These are phyloP conservation scores for Pyrochroa serraticornis DNA, from an alignment of 2,888 invertebrate species.

Conservation along the genomic window DNA sequence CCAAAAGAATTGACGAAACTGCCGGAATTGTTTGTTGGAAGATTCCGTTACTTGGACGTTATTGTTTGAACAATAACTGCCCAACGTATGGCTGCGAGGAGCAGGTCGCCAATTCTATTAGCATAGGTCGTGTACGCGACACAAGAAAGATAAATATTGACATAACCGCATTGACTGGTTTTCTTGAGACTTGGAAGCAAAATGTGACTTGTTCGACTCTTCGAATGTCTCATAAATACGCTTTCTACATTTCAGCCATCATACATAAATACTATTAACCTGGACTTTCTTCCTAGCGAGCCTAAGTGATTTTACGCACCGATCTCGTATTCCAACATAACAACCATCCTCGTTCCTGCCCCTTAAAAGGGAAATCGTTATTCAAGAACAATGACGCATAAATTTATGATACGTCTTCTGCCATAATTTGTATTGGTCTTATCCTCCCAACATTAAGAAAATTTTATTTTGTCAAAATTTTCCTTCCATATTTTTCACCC, in stretches of 20 bases:
- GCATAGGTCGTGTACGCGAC: slow-evolving; percentile 33
- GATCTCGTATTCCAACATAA: slow-evolving; percentile 3
- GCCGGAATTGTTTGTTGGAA: no score
- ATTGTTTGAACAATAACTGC: no score
- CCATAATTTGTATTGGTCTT: no score
- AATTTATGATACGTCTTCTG: no score
- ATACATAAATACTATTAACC: slow-evolving; percentile 31
- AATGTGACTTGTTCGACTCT: slow-evolving; percentile 19
- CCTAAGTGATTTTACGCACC: slow-evolving; percentile 5
- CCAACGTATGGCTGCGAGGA: slow-evolving; percentile 16
- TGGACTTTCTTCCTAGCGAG: slow-evolving; percentile 4
- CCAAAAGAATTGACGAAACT: no score
- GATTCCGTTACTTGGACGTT: no score
- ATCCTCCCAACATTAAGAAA: no score
- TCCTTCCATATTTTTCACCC: no score
- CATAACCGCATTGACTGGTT: slow-evolving; percentile 34
- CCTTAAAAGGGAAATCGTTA: not conserved
- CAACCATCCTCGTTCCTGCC: not conserved
- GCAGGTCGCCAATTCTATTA: slow-evolving; percentile 31
- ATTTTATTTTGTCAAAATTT: no score
- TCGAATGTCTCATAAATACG: slow-evolving; percentile 28
- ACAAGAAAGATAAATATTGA: slow-evolving; percentile 35
- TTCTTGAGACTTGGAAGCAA: slow-evolving; percentile 25
- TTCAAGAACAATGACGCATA: no score
- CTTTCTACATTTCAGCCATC: slow-evolving; percentile 26